phyloP scores from a whole-genome alignment of 1,140 invertebrate genomes.

The Drosophila tsacasi region DNA sequence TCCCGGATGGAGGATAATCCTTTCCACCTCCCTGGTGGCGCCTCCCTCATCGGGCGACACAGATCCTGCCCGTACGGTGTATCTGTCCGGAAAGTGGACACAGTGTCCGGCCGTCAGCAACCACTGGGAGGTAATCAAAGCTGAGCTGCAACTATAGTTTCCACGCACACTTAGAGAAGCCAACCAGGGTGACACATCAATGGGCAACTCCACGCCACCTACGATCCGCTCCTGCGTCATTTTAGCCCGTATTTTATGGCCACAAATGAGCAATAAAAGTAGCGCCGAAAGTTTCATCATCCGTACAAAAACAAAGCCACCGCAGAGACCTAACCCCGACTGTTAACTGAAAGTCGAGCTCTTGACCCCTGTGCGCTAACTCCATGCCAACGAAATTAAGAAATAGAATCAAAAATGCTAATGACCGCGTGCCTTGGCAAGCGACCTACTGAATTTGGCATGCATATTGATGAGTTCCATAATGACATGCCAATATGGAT shows the following conservation, averaged over 20 bases:
- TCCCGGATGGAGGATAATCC: conserved; percentile 31
- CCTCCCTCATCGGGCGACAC: conserved; percentile 11
- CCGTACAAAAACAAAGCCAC: conserved; percentile 30
- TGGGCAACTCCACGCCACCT: conserved; percentile 44
- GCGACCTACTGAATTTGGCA: conserved; percentile 26
- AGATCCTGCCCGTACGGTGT: conserved; percentile 53
- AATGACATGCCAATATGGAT: background rate
- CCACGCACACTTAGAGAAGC: conserved; percentile 32
- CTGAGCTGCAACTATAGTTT: conserved; percentile 39
- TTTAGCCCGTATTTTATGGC: conserved; percentile 17
- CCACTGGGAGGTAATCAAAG: conserved; percentile 43
- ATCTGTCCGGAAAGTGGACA: conserved; percentile 26
- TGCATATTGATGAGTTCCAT: conserved; percentile 32
- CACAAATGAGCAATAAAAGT: conserved; percentile 28
- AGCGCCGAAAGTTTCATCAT: conserved; percentile 14
- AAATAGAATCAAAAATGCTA: conserved; percentile 32
- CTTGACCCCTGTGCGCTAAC: conserved; percentile 21
- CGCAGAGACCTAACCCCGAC: conserved; percentile 5
- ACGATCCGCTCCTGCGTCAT: conserved; percentile 26
- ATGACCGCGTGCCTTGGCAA: conserved; percentile 19
- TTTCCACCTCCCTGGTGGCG: conserved; percentile 14
- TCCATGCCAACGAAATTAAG: background rate
- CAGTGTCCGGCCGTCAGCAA: conserved; percentile 57
- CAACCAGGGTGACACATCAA: conserved; percentile 31
- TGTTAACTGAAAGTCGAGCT: conserved; percentile 20